Base-by-base conservation (phyloP, 1,140 invertebrate species). In the Trachymyrmex cornetzi region DNA sequence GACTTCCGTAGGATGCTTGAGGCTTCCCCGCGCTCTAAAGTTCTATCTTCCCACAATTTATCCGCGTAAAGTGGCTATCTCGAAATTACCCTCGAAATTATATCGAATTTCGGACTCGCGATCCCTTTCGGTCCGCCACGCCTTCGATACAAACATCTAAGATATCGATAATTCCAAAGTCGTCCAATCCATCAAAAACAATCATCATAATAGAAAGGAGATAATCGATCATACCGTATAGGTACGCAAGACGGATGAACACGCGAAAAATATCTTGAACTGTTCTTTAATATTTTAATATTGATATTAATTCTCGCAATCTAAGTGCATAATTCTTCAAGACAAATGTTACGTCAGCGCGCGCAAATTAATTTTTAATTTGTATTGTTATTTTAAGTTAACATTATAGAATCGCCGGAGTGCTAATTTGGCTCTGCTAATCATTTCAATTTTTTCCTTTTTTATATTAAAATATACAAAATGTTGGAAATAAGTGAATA, bases 1-100 rank as follows among this genome's bases (percentile, higher is more conserved):
- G 95, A 95, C 94, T 94, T 95, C 93, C 94, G 93, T 93, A 94
- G 94, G 93, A 95, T 94, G 93, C 94, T 95, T 92, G 93, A 94
- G 94, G 94, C 94, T 95, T 94, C 94, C 92, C 92, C 89, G 87
- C 90, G 82, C 88, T 91, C 92, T 92, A 92, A 92, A 93, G 89
- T 94, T 94, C 93, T 93, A 92, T 94, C 93, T 94, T 93, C 92
- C 91, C 91, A 88, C 93, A 94, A 92, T 95, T 95, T 95, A 95
- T 95, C 93, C 93, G 87, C 87, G 93, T 93, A 95, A 95, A 95
- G 94, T 95, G 94, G 94, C 94, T 94, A 94, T 94, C 94, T 94
- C 89, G 84, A 88, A 93, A 93, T 93, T 92, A 93, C 91, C 90
- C 93, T 92, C 88, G 86, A 93, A 93, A 94, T 92, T 91, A 92